These are phyloP conservation scores for Dicerorhinus sumatrensis DNA, from an alignment of 2,113 vertebrate genomes.

Conservation along the genomic window DNA sequence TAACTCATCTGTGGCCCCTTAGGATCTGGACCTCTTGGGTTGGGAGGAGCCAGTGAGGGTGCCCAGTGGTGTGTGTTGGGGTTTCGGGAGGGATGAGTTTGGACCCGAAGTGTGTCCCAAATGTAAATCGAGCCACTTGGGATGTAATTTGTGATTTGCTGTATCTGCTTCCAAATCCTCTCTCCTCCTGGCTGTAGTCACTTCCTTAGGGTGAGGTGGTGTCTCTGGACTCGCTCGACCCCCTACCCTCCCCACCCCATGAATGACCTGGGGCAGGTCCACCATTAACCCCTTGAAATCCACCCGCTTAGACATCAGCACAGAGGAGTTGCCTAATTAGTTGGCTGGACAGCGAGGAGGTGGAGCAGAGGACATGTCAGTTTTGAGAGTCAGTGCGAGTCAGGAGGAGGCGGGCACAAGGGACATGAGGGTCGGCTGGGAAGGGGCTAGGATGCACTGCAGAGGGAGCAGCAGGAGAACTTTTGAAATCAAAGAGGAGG, in stretches of 20 bases:
- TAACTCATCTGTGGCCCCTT: background rate
- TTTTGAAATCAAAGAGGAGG: background rate
- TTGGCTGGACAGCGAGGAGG: background rate
- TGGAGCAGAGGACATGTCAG: background rate
- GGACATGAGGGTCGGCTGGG: background rate
- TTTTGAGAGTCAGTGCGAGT: background rate
- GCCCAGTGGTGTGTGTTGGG: fast-evolving
- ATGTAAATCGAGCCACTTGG: background rate
- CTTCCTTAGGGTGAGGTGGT: background rate
- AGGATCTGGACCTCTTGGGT: background rate
- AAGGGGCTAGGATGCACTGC: no score
- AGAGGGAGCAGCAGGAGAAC: background rate
- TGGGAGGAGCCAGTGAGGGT: background rate
- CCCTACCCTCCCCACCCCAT: background rate
- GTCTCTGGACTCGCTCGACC: background rate
- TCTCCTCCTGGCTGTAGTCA: background rate
- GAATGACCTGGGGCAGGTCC: background rate
- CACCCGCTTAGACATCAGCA: background rate
- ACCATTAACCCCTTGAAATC: background rate
- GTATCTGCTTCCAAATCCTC: background rate
- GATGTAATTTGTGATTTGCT: background rate
- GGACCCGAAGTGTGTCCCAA: no score
- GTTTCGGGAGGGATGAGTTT: background rate
- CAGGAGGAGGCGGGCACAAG: background rate
- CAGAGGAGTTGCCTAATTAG: background rate